Evolutionary conservation across 2,797 vertebrate species (phyloP), one percentile per base, ranked within the genome.

Genomic region (Sebastes kiyomatsui): DNA sequence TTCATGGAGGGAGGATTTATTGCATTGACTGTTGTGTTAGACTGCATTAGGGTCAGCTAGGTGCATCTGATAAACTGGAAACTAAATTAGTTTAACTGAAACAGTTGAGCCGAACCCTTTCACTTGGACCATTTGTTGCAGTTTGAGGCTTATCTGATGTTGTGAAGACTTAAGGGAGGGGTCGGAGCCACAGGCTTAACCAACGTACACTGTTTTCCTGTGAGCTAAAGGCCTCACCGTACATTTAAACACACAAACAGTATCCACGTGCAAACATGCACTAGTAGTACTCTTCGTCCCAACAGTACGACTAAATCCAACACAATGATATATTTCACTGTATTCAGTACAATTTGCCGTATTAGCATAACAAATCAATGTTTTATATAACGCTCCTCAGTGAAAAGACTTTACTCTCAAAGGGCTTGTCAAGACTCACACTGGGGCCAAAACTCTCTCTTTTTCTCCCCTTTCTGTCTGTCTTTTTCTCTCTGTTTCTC

Each of bases 381-480:
- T 78, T 77, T 73, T 75, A 62, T 75, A 62, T 75, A 84, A 88
- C 42, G 62, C 75, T 32, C 23, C 67, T 83, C 28, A 52, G 28
- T n/a, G 81, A 82, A 88, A 82, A 78, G 27, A 86, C 54, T 81
- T 60, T 72, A 79, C 71, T 79, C 77, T 87, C 65, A 42, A 28
- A 82, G 73, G 83, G 33, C 80, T 90, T 90, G 81, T 91, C 88
- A 87, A 72, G 80, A 81, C 62, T 67, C 78, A 85, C 85, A 81
- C 60, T 82, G 64, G 80, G 76, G 35, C 81, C 70, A 83, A 79
- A 82, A 81, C 75, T 75, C 38, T 67, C 27, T 61, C 61, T 61
- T 61, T 79, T 81, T 74, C 55, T 42, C 38, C 14, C 55, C 67
- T 75, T 80, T 81, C 67, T 84, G 32, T 84, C 67, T 65, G 23